These are phyloP conservation scores for Allolobophora icterica DNA, from an alignment of 2,888 invertebrate species.

Conservation along the genomic window DNA sequence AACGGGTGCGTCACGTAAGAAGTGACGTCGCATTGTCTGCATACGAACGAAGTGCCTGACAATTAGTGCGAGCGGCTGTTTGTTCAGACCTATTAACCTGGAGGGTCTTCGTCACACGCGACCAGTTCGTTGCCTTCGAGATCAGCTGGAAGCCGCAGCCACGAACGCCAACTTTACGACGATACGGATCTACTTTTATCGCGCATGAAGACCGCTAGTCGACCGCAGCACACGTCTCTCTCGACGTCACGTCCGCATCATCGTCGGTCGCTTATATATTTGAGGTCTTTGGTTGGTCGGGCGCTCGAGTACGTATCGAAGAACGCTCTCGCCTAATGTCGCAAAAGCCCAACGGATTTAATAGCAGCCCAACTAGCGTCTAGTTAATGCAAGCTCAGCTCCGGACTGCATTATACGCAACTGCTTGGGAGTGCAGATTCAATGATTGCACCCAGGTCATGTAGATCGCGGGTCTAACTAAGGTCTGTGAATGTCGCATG, in stretches of 20 bases:
- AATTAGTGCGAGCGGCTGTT: background rate
- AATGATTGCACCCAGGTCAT: background rate
- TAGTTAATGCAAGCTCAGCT: background rate
- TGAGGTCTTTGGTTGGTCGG: too few species aligned
- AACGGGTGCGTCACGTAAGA: background rate
- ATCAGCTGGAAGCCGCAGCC: background rate
- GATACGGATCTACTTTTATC: background rate
- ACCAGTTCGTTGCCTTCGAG: background rate
- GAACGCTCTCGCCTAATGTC: background rate
- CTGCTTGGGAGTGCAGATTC: background rate
- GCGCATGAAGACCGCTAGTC: background rate
- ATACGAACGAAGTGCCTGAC: background rate
- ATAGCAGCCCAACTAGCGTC: background rate
- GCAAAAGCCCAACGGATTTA: background rate
- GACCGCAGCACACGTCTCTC: background rate
- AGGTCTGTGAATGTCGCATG: too few species aligned
- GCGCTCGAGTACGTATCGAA: background rate
- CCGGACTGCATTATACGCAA: background rate
- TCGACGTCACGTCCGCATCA: background rate
- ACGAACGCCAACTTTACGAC: background rate
- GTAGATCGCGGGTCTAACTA: background rate
- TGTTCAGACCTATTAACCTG: background rate
- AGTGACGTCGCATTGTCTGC: slow-evolving; percentile 13
- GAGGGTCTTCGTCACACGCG: background rate
- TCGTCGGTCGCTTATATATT: too few species aligned